Evolutionary conservation across 2,797 vertebrate species (phyloP), one percentile per base, ranked within the genome.

Genomic region (Sebastes elongatus): DNA sequence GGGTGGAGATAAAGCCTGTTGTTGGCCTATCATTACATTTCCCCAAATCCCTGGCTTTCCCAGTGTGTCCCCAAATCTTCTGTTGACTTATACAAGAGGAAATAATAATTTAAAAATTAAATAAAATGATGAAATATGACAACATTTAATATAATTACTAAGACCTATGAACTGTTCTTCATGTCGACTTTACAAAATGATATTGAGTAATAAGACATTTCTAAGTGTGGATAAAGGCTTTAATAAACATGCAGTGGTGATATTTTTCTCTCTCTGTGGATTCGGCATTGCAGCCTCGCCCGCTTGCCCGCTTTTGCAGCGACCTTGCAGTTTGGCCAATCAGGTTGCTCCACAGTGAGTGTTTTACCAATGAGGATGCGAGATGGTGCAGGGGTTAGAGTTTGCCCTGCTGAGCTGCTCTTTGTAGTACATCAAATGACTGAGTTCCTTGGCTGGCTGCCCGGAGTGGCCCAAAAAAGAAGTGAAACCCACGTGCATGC

Each of bases 231-330:
- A 80, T 81, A 67, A 60, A 83, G 57, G 68, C 10, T 60, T 83
- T 70, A 61, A 76, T 77, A 83, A 83, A 85, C 32, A 57, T 84
- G 77, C 63, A 65, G 57, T 76, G 81, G 70, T 86, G 82, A 82
- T 23, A 49, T 86, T 80, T 64, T 84, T 88, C 74, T 88, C 74
- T 87, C 25, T 79, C 57, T 89, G 79, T 91, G 89, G 80, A 91
- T 83, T 88, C 16, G 69, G 84, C 80, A 71, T 82, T 82, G 80
- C 88, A 88, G 87, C 87, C 83, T 88, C 35, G 74, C 85, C 80
- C 73, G 93, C 93, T 94, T 94, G 90, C 89, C 90, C 90, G 93
- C 94, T 94, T 93, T 70, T 81, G 83, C 89, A 64, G 81, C 74
- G 88, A 86, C 85, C 80, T 88, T 92, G 81, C 89, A 82, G 80